These are phyloP conservation scores for Octopus sinensis DNA, from an alignment of 1,140 invertebrate species.

Conservation along the genomic window DNA sequence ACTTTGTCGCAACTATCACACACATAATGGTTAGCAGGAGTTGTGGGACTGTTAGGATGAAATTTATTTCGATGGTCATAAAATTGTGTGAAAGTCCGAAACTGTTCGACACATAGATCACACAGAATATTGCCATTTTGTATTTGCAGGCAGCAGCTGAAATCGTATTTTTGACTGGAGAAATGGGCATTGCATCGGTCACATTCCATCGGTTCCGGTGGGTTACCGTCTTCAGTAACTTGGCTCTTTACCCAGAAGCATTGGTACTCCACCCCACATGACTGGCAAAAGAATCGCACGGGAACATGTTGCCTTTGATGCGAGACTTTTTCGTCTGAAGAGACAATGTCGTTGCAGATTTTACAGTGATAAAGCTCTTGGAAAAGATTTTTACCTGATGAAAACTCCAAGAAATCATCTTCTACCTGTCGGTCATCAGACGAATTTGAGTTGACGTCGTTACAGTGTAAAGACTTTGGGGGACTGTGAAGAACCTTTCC, in stretches of 20 bases:
- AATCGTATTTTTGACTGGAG: constrained; percentile 4
- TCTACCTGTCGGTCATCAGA: no score
- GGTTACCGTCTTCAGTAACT: constrained; percentile 5
- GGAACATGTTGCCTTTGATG: constrained; percentile 34
- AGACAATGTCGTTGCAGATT: constrained; percentile 41
- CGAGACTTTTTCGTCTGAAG: constrained; percentile 34
- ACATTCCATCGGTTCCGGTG: constrained; percentile 17
- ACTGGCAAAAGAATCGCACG: constrained; percentile 25
- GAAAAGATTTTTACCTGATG: constrained; percentile 29
- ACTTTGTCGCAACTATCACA: constrained; percentile 30
- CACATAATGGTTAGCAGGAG: constrained; percentile 3
- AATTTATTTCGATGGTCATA: constrained; percentile 24
- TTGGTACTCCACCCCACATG: constrained; percentile 25
- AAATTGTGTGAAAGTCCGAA: constrained; percentile 24
- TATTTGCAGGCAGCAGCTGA: neutral
- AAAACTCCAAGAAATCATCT: neutral
- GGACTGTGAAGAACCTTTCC: constrained; percentile 1
- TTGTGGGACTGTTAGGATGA: constrained; percentile 21
- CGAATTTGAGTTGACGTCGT: no score
- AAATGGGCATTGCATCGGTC: constrained; percentile 8
- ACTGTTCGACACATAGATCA: constrained; percentile 26
- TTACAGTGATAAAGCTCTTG: constrained; percentile 45
- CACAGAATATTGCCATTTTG: constrained; percentile 20
- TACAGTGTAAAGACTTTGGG: neutral
- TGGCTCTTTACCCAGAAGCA: constrained; percentile 16